phyloP scores from a whole-genome alignment of 2,888 invertebrate species.

The Drosophila acutilabella region DNA sequence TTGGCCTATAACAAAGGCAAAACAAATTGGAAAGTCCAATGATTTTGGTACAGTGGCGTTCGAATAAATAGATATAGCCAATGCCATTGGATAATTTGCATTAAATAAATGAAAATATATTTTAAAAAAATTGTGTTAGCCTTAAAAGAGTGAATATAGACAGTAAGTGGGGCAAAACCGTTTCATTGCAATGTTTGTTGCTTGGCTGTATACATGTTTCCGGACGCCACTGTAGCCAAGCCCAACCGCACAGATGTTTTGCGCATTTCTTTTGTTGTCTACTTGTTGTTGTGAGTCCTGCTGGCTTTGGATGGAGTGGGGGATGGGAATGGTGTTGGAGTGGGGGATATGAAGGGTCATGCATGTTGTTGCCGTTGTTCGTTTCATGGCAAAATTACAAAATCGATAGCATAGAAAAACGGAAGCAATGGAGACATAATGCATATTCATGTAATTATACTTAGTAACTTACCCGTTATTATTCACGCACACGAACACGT shows the following conservation, averaged over 20 bases:
- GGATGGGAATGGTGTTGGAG: too few species aligned
- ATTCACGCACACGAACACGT: constrained; percentile 10
- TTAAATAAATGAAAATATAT: too few species aligned
- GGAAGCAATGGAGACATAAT: constrained; percentile 15
- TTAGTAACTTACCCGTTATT: constrained; percentile 39
- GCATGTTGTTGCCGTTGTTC: constrained; percentile 42
- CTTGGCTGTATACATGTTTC: not conserved
- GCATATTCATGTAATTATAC: not conserved
- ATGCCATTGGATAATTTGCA: too few species aligned
- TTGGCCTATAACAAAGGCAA: constrained; percentile 32
- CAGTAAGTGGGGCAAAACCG: not conserved
- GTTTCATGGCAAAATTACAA: constrained; percentile 47
- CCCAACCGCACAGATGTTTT: constrained; percentile 46
- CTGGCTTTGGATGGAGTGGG: not conserved
- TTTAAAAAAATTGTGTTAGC: too few species aligned
- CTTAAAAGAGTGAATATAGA: too few species aligned
- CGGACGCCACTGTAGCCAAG: constrained; percentile 42
- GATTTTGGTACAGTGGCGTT: constrained; percentile 28
- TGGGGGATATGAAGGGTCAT: not conserved
- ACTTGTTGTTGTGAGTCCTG: constrained; percentile 39
- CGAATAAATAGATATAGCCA: not conserved
- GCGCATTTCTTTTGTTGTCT: constrained; percentile 65
- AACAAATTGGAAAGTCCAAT: constrained; percentile 34
- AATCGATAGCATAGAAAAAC: constrained; percentile 53
- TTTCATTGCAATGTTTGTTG: not conserved